phyloP scores from a whole-genome alignment of 1,140 invertebrate species.

The Trichogramma pretiosum region DNA sequence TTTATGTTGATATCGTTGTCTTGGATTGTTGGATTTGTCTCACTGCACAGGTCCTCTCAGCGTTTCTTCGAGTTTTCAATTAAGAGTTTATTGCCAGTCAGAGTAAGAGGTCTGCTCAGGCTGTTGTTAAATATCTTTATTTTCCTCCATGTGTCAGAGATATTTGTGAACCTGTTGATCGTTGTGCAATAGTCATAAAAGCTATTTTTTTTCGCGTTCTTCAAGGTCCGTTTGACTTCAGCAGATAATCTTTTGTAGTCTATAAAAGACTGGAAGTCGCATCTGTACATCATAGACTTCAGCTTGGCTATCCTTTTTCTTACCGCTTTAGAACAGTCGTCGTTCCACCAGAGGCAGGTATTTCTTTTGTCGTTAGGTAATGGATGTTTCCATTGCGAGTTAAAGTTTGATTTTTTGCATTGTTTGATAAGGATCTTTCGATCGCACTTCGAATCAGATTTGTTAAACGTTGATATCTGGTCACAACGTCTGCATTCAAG shows the following conservation, averaged over 20 bases:
- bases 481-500: too few relatives aligned
- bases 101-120: background rate
- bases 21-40: too few relatives aligned
- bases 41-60: too few relatives aligned
- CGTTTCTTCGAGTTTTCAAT: too few relatives aligned
- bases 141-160: background rate
- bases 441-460: too few relatives aligned
- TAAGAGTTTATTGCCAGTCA: background rate
- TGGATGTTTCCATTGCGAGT: too few relatives aligned
- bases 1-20: too few relatives aligned
- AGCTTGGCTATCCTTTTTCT: background rate
- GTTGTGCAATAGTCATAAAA: background rate
- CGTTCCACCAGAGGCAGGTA: constrained; percentile 7
- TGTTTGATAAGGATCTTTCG: too few relatives aligned
- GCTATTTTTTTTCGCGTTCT: background rate
- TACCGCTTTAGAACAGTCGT: constrained; percentile 1
- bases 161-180: background rate
- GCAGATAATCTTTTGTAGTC: background rate
- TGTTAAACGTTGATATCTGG: too few relatives aligned
- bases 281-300: background rate
- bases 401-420: too few relatives aligned
- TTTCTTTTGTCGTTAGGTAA: too few relatives aligned
- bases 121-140: background rate
- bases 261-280: background rate
- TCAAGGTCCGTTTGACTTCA: background rate